These are phyloP conservation scores for Paramisgurnus dabryanus DNA, from an alignment of 2,113 vertebrate genomes.

Conservation along the genomic window DNA sequence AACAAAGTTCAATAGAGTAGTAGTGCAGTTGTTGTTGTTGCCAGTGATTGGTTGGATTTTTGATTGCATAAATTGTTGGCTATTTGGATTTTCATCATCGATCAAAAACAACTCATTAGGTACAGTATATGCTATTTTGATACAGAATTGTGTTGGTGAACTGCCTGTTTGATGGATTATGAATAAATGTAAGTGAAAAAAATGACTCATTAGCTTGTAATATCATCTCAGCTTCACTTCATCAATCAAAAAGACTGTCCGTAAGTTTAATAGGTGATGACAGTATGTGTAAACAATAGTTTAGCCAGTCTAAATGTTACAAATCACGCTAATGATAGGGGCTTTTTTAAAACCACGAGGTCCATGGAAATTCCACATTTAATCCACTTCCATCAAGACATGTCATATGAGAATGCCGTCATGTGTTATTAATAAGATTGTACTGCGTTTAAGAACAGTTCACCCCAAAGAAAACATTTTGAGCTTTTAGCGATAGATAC, in stretches of 20 bases:
- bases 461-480: no score
- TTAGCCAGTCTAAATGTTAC: slow-evolving; percentile 42
- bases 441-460: no score
- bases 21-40: not conserved
- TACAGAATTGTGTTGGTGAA: not conserved
- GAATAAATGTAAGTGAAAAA: not conserved
- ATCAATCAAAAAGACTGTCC: slow-evolving; percentile 75
- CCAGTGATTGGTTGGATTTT: not conserved
- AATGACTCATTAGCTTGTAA: slow-evolving; percentile 48
- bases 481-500: no score
- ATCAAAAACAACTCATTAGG: slow-evolving; percentile 11
- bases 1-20: no score
- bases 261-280: slow-evolving; percentile 49
- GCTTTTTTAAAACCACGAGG: not conserved
- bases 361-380: not conserved
- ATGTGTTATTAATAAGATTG: not conserved
- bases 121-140: not conserved
- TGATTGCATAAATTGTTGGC: not conserved
- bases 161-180: slow-evolving; percentile 42
- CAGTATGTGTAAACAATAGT: slow-evolving; percentile 58
- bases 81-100: slow-evolving; percentile 12
- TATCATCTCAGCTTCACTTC: slow-evolving; percentile 70
- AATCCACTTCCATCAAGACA: not conserved
- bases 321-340: not conserved
- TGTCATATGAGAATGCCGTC: not conserved